Evolutionary conservation across 2,113 vertebrate species (phyloP), one percentile per base, ranked within the genome.

Genomic region (Rhipidura dahli): DNA sequence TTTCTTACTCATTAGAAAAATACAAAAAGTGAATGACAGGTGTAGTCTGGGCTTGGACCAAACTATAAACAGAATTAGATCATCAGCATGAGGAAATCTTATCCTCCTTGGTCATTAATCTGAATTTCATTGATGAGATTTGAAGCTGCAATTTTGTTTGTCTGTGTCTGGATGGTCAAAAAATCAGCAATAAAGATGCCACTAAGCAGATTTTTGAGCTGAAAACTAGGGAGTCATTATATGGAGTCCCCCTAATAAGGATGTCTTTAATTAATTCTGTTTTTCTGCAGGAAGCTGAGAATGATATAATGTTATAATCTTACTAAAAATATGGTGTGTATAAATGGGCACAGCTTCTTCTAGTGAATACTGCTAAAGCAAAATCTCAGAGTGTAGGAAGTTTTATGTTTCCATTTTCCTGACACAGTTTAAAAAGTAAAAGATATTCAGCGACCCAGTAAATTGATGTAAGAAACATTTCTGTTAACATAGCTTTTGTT

Each of bases 71-170:
- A 96, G 61, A 60, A 95, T 97, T 96, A 97, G 42, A 78, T 95
- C 82, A 97, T 90, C 64, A 94, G 9, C 6, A 84, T 65, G 39
- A 96, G 80, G 85, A 96, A 95, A 94, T 87, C 28, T 89, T 89
- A 70, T 60, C 77, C 76, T 90, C 26, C 31, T 87, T 95, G 30
- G 31, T 94, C 87, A 96, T 98, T 96, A 96, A 95, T 97, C 95
- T 95, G 83, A 90, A 96, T 97, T 96, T 95, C 73, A 93, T 92
- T 97, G 97, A 97, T 97, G 65, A 77, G 39, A 96, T 97, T 94
- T 94, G 68, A 91, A 95, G 79, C 39, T 95, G 59, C 66, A 94
- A 50, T 97, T 97, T 85, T 90, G 73, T 76, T 78, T 94, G 68
- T 61, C 70, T 87, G 59, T 83, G 61, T 91, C 94, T 97, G 92